These are phyloP conservation scores for Alexandromys oeconomus DNA, from an alignment of 2,797 vertebrate species.

Conservation along the genomic window DNA sequence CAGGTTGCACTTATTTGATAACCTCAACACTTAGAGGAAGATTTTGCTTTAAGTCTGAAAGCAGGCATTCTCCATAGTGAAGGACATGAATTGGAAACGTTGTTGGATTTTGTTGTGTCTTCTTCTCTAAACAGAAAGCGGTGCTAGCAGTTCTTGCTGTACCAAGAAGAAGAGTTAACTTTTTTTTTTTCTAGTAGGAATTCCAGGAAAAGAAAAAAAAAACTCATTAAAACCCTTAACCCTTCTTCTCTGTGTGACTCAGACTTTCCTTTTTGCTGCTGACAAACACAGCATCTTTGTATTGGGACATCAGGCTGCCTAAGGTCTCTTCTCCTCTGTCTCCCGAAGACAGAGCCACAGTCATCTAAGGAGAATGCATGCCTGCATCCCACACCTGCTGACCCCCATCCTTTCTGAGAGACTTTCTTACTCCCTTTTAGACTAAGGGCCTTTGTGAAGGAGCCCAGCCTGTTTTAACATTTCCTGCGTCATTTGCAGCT, in stretches of 20 bases:
- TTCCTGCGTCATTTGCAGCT: conserved; percentile 72
- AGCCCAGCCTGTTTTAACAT: conserved; percentile 72
- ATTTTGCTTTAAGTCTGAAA: conserved; percentile 41
- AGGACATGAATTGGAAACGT: conserved; percentile 52
- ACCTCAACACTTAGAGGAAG: background rate
- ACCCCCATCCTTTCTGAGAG: conserved; percentile 55
- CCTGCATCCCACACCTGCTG: conserved; percentile 82
- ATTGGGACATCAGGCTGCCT: conserved; percentile 66
- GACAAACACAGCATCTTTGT: conserved; percentile 70
- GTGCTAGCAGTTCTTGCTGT: conserved; percentile 8
- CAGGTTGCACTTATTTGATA: background rate
- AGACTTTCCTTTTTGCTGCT: conserved; percentile 64
- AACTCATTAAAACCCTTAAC: conserved; percentile 65
- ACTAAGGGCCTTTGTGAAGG: conserved; percentile 73
- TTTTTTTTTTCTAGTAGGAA: conserved; percentile 60
- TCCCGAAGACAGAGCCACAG: conserved; percentile 56
- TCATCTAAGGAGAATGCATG: conserved; percentile 67
- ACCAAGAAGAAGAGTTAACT: background rate
- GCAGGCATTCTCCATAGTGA: conserved; percentile 25
- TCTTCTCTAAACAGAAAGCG: conserved; percentile 62
- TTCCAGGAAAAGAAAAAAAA: conserved; percentile 68
- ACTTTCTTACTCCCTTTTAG: conserved; percentile 27
- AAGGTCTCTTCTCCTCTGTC: conserved; percentile 57
- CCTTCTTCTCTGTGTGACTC: conserved; percentile 75
- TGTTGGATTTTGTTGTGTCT: conserved; percentile 29